Conservation (phyloP, 2,113 vertebrate genomes). For the Ramphastos sulfuratus region DNA sequence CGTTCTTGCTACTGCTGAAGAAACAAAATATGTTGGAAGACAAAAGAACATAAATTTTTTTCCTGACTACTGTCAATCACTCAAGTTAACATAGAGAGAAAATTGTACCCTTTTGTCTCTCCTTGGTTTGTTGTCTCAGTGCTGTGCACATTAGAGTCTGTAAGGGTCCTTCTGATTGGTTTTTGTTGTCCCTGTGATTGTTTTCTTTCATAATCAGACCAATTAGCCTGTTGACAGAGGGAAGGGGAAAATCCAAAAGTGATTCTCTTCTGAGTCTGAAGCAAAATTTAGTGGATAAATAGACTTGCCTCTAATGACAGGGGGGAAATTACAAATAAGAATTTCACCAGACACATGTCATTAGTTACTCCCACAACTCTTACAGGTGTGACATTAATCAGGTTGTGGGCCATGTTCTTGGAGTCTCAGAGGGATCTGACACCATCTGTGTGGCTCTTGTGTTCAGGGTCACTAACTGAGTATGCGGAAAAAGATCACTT, state of each 20-base stretch:
- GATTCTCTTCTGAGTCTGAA: not conserved
- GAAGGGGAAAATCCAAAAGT: not conserved
- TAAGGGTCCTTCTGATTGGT: not conserved
- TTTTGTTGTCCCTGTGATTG: not conserved
- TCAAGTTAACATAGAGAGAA: not conserved
- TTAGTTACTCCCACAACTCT: slow-evolving; percentile 23
- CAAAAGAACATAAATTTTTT: not conserved
- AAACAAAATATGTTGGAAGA: not conserved
- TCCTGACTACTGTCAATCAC: not conserved
- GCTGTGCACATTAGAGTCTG: not conserved
- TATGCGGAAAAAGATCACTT: slow-evolving; percentile 21
- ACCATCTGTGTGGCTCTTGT: not conserved
- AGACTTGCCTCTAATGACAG: not conserved
- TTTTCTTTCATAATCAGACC: slow-evolving; percentile 48
- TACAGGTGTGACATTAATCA: slow-evolving; percentile 53
- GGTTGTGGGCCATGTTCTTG: not conserved
- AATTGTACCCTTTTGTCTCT: not conserved
- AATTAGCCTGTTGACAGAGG: slow-evolving; percentile 10
- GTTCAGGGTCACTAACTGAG: slow-evolving; percentile 56
- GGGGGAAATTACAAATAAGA: not conserved
- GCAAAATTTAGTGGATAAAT: not conserved
- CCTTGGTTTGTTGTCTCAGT: not conserved
- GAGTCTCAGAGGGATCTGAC: not conserved
- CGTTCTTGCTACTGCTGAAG: not conserved
- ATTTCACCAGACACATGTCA: not conserved